Percentiles rank a stretch among this genome's conserved stretches.
Conservation (phyloP, 2,888 invertebrate species). For the Tenthredo notha region DNA sequence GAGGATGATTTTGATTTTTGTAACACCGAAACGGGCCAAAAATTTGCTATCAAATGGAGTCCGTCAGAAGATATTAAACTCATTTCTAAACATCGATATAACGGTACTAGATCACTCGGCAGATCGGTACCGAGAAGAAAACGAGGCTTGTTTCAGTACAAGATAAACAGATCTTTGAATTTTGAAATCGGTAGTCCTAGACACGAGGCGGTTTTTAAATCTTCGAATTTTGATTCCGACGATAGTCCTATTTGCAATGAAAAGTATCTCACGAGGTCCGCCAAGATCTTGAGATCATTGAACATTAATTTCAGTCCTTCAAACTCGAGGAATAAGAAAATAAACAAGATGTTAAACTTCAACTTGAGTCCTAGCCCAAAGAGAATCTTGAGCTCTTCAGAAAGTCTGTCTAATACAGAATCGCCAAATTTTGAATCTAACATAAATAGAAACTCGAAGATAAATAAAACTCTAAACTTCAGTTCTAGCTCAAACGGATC, state of each 20-base stretch:
- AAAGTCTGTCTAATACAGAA: conserved; percentile 54
- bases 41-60: conserved; percentile 64
- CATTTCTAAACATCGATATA: conserved; percentile 63
- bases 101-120: conserved; percentile 63
- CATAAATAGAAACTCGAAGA: conserved; percentile 40
- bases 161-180: conserved; percentile 69
- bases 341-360: conserved; percentile 71
- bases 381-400: conserved; percentile 58
- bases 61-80: conserved; percentile 64
- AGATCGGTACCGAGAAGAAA: conserved; percentile 67
- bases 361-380: conserved; percentile 69
- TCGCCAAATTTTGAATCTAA: conserved; percentile 57
- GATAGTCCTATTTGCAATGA: conserved; percentile 60
- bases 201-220: conserved; percentile 61
- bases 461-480: conserved; percentile 64
- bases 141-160: conserved; percentile 63
- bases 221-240: conserved; percentile 64
- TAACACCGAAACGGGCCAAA: conserved; percentile 62
- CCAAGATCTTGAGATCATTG: conserved; percentile 72
- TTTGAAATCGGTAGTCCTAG: conserved; percentile 63
- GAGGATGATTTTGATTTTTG: conserved; percentile 64
- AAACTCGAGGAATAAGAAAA: conserved; percentile 63
- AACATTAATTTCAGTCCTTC: conserved; percentile 66
- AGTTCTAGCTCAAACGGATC: conserved; percentile 67
- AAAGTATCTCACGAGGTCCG: conserved; percentile 68